Percentiles rank a stretch among this genome's conserved stretches.
phyloP scores from a whole-genome alignment of 2,797 vertebrate species.

The Ctenosaura bakeri region DNA sequence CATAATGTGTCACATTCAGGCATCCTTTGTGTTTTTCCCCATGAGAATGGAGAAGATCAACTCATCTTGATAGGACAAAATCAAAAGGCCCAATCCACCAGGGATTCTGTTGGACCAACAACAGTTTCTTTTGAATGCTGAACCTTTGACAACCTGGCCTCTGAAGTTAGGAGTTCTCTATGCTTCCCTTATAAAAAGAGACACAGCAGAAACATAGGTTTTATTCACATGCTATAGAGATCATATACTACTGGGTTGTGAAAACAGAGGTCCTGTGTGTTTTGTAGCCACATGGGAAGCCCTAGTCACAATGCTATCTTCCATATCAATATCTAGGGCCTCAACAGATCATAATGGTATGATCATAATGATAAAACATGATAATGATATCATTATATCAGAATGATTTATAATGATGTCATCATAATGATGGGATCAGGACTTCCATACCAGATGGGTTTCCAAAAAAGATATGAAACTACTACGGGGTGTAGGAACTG shows the following conservation, averaged over 20 bases:
- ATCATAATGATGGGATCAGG: no score
- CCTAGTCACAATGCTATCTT: background rate
- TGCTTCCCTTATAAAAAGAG: background rate
- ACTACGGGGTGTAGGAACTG: no score
- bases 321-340: background rate
- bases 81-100: background rate
- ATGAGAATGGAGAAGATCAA: background rate
- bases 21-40: background rate
- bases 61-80: background rate
- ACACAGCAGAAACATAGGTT: background rate
- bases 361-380: no score
- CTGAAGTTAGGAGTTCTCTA: background rate
- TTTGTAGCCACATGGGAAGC: background rate
- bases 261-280: background rate
- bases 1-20: background rate
- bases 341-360: background rate
- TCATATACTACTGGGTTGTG: background rate
- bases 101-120: background rate
- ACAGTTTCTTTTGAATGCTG: background rate
- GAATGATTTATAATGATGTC: no score
- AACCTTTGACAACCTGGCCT: background rate
- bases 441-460: no score
- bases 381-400: no score
- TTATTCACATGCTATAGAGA: background rate
- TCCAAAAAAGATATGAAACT: no score